Percentiles rank a stretch among this genome's conserved stretches.
phyloP scores from a whole-genome alignment of 2,113 vertebrate species.

The Anas platyrhynchos region DNA sequence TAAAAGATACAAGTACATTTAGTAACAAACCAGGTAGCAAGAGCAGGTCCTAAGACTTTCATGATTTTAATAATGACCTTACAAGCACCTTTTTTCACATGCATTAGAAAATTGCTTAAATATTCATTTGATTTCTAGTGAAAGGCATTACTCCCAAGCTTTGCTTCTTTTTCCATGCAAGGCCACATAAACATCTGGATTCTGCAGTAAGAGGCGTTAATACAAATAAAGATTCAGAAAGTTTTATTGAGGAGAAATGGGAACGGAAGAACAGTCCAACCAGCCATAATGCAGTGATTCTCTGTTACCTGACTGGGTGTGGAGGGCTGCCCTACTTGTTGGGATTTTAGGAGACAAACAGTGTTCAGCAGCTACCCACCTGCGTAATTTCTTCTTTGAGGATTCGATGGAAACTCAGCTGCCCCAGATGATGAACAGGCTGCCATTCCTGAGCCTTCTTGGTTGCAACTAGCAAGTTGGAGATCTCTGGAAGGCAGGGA shows the following conservation, averaged over 20 bases:
- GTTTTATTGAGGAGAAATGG: not conserved
- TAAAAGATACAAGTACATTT: not conserved
- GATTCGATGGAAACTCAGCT: slow-evolving; percentile 93
- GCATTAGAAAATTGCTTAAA: not conserved
- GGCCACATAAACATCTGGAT: fast-evolving
- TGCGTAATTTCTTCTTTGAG: slow-evolving; percentile 92
- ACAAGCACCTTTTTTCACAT: not conserved
- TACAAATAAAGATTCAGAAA: not conserved
- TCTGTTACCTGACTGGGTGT: fast-evolving
- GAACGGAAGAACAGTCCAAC: not conserved
- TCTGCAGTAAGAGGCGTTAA: not conserved
- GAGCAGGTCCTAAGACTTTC: not conserved
- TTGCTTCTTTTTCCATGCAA: not conserved
- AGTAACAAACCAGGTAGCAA: not conserved
- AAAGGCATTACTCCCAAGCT: not conserved
- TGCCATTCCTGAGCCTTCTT: slow-evolving; percentile 84
- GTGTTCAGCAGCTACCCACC: slow-evolving; percentile 68
- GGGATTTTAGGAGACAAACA: not conserved
- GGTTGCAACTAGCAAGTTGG: slow-evolving; percentile 94
- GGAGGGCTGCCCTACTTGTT: not conserved
- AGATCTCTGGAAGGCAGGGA: slow-evolving; percentile 84
- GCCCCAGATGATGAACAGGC: slow-evolving; percentile 77
- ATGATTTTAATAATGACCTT: not conserved
- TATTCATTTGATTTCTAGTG: not conserved
- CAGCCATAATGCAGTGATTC: not conserved